Evolutionary conservation across 2,797 vertebrate species (phyloP).

Genomic region (Adelosebastes latens): DNA sequence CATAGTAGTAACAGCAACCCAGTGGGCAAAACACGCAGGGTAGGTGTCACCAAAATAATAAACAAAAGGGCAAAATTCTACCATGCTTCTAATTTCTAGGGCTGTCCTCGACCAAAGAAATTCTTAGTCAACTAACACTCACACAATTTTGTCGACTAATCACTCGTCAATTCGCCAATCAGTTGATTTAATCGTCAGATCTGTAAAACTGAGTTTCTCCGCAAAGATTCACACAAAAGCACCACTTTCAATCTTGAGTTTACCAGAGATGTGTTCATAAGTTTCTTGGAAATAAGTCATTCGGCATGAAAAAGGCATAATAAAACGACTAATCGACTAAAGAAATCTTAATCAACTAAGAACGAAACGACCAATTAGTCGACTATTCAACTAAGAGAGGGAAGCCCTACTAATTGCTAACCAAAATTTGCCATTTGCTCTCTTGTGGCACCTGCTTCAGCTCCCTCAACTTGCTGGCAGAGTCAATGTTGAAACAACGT

Average conservation of each 20-base stretch:
- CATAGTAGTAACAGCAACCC: background rate
- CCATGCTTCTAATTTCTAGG: background rate
- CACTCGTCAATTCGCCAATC: too few species aligned
- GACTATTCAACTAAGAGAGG: too few species aligned
- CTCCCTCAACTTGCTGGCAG: background rate
- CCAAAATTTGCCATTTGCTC: background rate
- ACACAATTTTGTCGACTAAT: too few species aligned
- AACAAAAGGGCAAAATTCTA: background rate
- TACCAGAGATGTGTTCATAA: background rate
- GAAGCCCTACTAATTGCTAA: background rate
- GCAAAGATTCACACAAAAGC: too few species aligned
- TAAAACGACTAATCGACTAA: background rate
- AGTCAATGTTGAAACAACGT: conserved; percentile 1
- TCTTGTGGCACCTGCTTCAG: background rate
- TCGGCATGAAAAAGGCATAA: background rate
- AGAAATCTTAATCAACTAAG: background rate
- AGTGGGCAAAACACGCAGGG: background rate
- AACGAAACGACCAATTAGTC: fast-evolving
- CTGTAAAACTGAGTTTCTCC: too few species aligned
- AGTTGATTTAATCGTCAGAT: too few species aligned
- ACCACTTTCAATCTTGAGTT: background rate
- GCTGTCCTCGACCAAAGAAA: too few species aligned
- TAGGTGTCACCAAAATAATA: background rate
- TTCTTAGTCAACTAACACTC: too few species aligned
- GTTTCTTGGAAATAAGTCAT: background rate